Percentiles rank a stretch among this genome's conserved stretches.
These are phyloP conservation scores for Pseudocheirus occidentalis DNA, from an alignment of 2,797 vertebrate species.

Conservation along the genomic window DNA sequence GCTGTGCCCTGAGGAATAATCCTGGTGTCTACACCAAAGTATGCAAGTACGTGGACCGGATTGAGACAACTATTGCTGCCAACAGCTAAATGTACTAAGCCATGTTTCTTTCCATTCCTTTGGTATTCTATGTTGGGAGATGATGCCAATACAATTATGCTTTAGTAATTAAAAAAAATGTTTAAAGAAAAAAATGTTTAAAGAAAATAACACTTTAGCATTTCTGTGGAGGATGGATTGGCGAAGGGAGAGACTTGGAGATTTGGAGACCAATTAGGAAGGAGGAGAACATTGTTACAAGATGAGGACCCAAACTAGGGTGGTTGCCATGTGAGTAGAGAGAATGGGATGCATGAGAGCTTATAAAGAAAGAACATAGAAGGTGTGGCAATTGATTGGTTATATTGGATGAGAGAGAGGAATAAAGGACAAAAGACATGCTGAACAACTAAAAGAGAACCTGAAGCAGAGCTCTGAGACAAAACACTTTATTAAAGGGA, in stretches of 20 bases:
- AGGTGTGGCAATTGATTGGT: too few relatives aligned
- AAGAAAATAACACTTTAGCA: not conserved
- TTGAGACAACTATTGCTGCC: conserved; percentile 65
- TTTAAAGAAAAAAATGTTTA: too few relatives aligned
- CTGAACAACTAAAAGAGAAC: too few relatives aligned
- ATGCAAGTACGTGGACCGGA: conserved; percentile 77
- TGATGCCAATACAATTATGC: conserved; percentile 53
- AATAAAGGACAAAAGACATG: too few relatives aligned
- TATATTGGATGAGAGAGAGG: too few relatives aligned
- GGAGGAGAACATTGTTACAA: not conserved
- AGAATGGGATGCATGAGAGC: not conserved
- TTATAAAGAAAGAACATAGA: not conserved
- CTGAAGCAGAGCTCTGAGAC: too few relatives aligned
- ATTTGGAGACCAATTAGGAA: not conserved
- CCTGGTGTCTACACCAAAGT: conserved; percentile 89
- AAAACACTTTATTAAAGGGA: too few relatives aligned
- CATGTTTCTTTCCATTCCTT: not conserved
- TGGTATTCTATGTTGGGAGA: not conserved
- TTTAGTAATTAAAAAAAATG: too few relatives aligned
- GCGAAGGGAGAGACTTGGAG: not conserved
- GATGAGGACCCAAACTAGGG: not conserved
- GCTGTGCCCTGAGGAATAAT: conserved; percentile 82
- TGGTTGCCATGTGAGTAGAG: not conserved
- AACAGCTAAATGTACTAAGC: conserved; percentile 34
- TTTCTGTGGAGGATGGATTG: not conserved